These are phyloP conservation scores for Tangara arthus DNA, from an alignment of 2,797 vertebrate species.

Conservation along the genomic window DNA sequence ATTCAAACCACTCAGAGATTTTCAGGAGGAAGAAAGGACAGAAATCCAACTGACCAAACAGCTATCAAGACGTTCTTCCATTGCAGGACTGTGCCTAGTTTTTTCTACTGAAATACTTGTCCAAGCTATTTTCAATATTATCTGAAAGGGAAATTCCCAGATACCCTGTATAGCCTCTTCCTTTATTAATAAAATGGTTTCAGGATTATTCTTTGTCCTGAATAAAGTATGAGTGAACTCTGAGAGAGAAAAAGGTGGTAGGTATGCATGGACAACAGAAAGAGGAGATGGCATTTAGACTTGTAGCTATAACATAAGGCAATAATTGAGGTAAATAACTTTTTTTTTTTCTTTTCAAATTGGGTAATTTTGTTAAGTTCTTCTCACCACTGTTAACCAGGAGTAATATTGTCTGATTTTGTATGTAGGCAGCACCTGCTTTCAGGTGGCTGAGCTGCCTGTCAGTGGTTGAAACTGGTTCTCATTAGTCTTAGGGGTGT, in stretches of 20 bases:
- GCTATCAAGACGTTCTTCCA: background rate
- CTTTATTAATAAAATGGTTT: background rate
- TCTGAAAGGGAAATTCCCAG: background rate
- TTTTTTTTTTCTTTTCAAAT: background rate
- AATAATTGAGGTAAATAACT: background rate
- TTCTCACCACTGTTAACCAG: background rate
- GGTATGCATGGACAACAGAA: background rate
- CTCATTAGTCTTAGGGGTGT: background rate
- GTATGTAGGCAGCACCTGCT: background rate
- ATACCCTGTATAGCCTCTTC: background rate
- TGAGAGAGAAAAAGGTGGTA: background rate
- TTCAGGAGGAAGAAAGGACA: background rate
- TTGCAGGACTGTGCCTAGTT: background rate
- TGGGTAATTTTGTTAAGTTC: background rate
- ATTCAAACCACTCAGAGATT: background rate
- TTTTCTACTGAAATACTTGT: background rate
- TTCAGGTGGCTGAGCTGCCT: background rate
- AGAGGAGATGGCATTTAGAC: background rate
- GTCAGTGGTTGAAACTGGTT: background rate
- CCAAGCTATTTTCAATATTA: background rate
- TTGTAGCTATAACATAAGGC: background rate
- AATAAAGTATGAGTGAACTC: background rate
- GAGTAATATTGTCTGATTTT: background rate
- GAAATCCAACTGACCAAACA: rapidly evolving
- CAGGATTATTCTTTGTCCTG: background rate